Evolutionary conservation across 2,113 vertebrate species (phyloP), one percentile per base, ranked within the genome.

Genomic region (Perognathus longimembris): DNA sequence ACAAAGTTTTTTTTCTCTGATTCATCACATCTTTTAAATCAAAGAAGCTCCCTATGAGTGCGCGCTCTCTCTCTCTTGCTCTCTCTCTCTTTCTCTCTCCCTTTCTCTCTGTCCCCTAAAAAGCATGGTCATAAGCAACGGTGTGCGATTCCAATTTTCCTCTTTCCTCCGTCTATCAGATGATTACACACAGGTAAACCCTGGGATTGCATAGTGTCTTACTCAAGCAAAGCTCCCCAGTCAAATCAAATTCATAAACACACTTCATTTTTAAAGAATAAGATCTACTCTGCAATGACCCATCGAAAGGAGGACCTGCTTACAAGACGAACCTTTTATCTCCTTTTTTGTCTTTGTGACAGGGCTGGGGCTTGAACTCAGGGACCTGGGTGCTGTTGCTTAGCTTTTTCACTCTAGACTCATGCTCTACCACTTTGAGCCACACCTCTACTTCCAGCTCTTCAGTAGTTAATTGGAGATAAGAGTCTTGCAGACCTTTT

Each of bases 21-120:
- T 84, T 95, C 90, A 94, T 95, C 71, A 90, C 34, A 83, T 34
- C 78, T 81, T 73, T 12, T 59, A 81, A 93, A 69, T 89, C 38
- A 76, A 69, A 93, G 81, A 22, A 2, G 80, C 73, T 26, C 57
- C 64, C 6, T 69, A 11, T 30, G 66, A 6, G 6, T n/a, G n/a
- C n/a, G n/a, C n/a, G n/a, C 32, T 83, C 70, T 85, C 30, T 24
- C 7, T 22, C 1, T 45, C 45, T 45, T 5, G 9, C 28, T 83
- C 70, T n/a, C 32, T 83, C 70, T 85, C 30, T 24, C 7, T 22
- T 1, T 45, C 45, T 45, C 9, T 45, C 28, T 83, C 70, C 77
- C 26, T 24, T 5, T 22, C n/a, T 61, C 38, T 73, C 40, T 1
- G 59, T 95, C 87, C 69, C 15, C 66, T 67, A 50, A 75, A 85